These are phyloP conservation scores for Etheostoma perlongum DNA, from an alignment of 2,797 vertebrate genomes.

Conservation along the genomic window DNA sequence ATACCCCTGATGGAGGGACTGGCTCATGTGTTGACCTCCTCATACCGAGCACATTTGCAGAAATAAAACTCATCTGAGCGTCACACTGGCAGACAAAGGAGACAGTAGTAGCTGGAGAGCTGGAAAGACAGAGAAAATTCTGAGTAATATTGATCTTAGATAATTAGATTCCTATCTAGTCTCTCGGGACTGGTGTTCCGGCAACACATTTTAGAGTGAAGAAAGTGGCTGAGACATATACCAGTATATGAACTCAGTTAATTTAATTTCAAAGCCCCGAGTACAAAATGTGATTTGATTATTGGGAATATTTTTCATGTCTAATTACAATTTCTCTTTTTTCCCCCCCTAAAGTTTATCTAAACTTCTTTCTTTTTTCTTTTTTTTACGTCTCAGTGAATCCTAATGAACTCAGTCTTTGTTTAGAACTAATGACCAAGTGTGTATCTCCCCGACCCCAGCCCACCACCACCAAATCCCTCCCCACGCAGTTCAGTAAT, in stretches of 20 bases:
- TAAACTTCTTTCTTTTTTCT: constrained; percentile 67
- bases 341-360: constrained; percentile 78
- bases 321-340: constrained; percentile 84
- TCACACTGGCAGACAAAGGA: constrained; percentile 70
- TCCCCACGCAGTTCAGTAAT: constrained; percentile 52
- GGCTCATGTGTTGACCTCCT: constrained; percentile 57
- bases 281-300: constrained; percentile 86
- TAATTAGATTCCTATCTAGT: constrained; percentile 86
- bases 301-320: constrained; percentile 84
- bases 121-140: constrained; percentile 80
- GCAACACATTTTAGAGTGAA: constrained; percentile 82
- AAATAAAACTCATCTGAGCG: constrained; percentile 66
- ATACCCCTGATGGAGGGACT: constrained; percentile 12
- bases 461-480: neutral
- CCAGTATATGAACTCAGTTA: constrained; percentile 85
- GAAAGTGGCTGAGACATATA: constrained; percentile 81
- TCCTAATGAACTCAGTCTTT: constrained; percentile 74
- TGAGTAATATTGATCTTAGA: constrained; percentile 86
- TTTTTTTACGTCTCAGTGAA: constrained; percentile 42
- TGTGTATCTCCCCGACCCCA: constrained; percentile 47
- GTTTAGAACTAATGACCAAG: constrained; percentile 70
- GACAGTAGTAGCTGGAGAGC: constrained; percentile 69
- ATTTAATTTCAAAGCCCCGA: constrained; percentile 84
- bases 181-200: constrained; percentile 79
- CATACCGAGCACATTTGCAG: constrained; percentile 55